Percentiles rank a stretch among this genome's conserved stretches.
phyloP scores from a whole-genome alignment of 2,888 invertebrate species.

The Cyclophora albipunctata region DNA sequence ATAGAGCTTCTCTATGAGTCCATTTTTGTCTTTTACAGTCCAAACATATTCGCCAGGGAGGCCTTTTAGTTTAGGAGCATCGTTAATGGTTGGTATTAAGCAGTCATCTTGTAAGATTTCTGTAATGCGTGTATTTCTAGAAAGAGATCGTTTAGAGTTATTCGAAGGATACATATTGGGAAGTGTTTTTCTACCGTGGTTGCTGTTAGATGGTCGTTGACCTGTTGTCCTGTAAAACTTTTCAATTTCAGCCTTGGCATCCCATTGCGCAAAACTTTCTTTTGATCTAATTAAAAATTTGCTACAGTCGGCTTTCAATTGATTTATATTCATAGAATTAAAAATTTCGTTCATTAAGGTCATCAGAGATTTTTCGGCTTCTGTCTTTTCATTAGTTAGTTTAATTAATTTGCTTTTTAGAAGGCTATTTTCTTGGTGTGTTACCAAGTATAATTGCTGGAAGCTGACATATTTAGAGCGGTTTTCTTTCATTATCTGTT shows the following conservation, averaged over 20 bases:
- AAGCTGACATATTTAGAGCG: constrained; percentile 45
- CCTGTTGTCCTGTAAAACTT: constrained; percentile 24
- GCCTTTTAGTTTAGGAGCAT: constrained; percentile 45
- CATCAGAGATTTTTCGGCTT: constrained; percentile 44
- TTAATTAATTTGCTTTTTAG: constrained; percentile 45
- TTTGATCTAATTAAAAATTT: constrained; percentile 47
- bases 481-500: constrained; percentile 48
- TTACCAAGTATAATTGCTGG: constrained; percentile 51
- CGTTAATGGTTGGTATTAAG: constrained; percentile 26
- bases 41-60: constrained; percentile 58
- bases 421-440: constrained; percentile 55
- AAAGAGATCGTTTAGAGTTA: not conserved
- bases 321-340: constrained; percentile 39
- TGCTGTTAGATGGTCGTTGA: too few species aligned
- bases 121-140: constrained; percentile 11
- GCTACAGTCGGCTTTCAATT: constrained; percentile 50
- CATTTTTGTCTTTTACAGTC: constrained; percentile 62
- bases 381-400: constrained; percentile 43
- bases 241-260: constrained; percentile 46
- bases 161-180: too few species aligned
- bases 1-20: constrained; percentile 58
- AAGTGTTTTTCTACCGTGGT: too few species aligned
- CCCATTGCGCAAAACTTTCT: constrained; percentile 42
- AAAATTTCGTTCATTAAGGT: constrained; percentile 48
- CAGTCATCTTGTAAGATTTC: constrained; percentile 28